phyloP scores from a whole-genome alignment of 2,797 vertebrate species.

The Scyliorhinus canicula region DNA sequence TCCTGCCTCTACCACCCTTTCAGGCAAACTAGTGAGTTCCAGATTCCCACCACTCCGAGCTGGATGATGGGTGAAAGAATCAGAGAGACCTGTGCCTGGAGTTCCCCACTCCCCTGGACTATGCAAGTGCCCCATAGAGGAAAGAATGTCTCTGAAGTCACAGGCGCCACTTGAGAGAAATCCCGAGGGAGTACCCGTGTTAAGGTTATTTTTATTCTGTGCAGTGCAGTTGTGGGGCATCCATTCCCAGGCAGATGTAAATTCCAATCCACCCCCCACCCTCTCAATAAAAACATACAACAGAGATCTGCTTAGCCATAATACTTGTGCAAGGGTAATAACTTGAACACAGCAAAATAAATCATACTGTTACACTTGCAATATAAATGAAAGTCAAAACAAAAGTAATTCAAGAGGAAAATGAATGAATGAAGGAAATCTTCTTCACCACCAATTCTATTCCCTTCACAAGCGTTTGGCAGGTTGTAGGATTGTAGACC shows the following conservation, averaged over 20 bases:
- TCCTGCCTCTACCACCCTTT: no score
- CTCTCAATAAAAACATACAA: not conserved
- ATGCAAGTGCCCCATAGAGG: not conserved
- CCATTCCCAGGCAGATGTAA: not conserved
- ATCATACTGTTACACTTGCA: not conserved
- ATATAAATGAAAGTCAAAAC: not conserved
- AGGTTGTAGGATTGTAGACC: not conserved
- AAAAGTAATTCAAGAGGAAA: not conserved
- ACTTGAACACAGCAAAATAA: not conserved
- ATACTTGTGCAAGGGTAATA: not conserved
- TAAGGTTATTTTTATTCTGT: not conserved
- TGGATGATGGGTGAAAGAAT: no score
- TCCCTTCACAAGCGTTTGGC: not conserved
- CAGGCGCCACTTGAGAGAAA: not conserved
- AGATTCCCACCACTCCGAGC: no score
- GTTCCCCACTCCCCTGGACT: not conserved
- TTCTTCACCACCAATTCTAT: not conserved
- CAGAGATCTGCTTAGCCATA: not conserved
- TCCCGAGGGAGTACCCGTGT: not conserved
- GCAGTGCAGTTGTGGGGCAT: not conserved
- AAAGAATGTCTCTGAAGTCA: not conserved
- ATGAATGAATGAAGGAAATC: not conserved
- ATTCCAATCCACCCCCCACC: no score
- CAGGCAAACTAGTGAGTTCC: no score
- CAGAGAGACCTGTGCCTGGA: not conserved